Conservation (phyloP, 2,113 vertebrate genomes). For the Apaloderma vittatum region DNA sequence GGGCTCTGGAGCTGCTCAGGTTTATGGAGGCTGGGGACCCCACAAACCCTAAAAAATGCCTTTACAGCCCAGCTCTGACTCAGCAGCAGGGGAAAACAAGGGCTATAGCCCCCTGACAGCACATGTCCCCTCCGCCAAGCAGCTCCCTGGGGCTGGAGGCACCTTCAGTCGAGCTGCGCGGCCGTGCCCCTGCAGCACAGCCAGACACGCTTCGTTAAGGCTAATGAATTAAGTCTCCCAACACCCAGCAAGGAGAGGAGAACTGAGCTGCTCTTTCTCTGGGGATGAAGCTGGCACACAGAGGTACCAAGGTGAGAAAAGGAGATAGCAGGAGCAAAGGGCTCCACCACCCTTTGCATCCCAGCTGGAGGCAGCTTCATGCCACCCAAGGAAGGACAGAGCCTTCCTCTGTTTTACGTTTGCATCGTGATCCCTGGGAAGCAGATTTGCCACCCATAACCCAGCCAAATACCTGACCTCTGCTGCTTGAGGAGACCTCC, state of each 20-base stretch:
- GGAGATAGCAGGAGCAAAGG: accelerated
- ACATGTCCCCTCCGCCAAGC: accelerated
- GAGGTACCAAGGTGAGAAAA: not conserved
- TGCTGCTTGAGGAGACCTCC: not conserved
- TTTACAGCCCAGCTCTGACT: not conserved
- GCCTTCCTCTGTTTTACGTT: accelerated
- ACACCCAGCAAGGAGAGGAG: not conserved
- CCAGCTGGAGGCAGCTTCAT: not conserved
- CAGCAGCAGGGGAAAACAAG: not conserved
- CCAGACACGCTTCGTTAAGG: not conserved
- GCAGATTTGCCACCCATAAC: not conserved
- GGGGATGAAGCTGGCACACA: not conserved
- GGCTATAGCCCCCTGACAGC: not conserved
- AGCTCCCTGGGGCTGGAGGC: not conserved
- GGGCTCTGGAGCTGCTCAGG: not conserved
- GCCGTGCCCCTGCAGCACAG: not conserved
- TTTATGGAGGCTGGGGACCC: not conserved
- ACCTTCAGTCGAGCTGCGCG: not conserved
- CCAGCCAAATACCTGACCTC: not conserved
- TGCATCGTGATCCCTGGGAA: not conserved
- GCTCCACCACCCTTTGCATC: not conserved
- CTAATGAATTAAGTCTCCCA: not conserved
- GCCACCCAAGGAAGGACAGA: not conserved
- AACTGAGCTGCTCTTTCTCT: not conserved
- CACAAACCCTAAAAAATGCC: not conserved